Conservation (phyloP, 2,888 invertebrate genomes). For the Megaustenia siamemsis region DNA sequence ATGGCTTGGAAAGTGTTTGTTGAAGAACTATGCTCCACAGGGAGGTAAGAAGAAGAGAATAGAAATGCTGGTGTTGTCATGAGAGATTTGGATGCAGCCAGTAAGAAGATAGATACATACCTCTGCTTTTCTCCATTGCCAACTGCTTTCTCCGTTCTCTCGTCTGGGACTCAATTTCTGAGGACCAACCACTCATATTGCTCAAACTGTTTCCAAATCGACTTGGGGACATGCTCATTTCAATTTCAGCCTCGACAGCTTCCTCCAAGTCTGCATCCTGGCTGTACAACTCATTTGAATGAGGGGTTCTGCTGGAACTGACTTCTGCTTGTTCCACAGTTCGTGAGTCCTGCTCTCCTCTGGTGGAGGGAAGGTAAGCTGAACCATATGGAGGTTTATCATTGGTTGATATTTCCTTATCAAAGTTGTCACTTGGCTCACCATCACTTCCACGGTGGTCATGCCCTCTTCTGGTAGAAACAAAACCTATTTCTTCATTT, state of each 20-base stretch:
- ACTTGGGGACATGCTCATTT: constrained; percentile 21
- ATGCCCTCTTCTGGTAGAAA: neutral
- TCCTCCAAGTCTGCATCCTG: neutral
- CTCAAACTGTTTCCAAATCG: constrained; percentile 72
- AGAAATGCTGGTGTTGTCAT: too few relatives aligned
- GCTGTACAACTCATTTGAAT: neutral
- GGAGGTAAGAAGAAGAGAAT: too few relatives aligned
- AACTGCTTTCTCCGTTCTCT: neutral
- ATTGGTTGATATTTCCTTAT: neutral
- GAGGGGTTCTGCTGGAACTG: neutral
- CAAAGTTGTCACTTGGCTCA: neutral
- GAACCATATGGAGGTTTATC: neutral
- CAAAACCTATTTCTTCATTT: neutral
- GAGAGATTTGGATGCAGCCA: too few relatives aligned
- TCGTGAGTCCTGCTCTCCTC: neutral
- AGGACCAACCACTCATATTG: constrained; percentile 72
- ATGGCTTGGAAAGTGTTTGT: too few relatives aligned
- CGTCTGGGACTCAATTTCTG: constrained; percentile 65
- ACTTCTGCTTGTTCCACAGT: neutral
- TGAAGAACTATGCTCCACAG: too few relatives aligned
- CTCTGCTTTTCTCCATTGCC: constrained; percentile 13
- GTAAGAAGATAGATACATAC: neutral
- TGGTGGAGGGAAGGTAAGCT: neutral
- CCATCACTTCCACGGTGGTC: neutral
- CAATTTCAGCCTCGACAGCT: neutral